These are phyloP conservation scores for Meliscaeva auricollis DNA, from an alignment of 2,888 invertebrate genomes.

Conservation along the genomic window DNA sequence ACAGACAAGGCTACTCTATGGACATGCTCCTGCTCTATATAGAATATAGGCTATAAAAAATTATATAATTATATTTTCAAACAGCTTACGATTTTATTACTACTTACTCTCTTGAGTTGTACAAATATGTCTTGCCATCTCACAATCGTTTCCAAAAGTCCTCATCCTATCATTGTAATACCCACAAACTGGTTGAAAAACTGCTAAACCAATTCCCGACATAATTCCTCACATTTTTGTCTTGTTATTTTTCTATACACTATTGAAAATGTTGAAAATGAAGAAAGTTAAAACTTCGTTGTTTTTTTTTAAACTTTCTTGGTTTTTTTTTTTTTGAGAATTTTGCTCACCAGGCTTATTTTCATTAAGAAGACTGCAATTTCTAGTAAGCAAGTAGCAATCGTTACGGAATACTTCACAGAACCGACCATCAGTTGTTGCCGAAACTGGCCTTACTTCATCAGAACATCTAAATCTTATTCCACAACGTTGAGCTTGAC, in stretches of 20 bases:
- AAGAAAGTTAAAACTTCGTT: not conserved
- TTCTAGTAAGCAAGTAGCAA: slow-evolving; percentile 37
- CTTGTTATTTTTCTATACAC: not conserved
- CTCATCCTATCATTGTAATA: not conserved
- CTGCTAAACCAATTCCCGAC: not conserved
- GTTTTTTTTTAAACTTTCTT: not conserved
- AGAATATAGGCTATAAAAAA: not conserved
- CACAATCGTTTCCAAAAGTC: slow-evolving; percentile 4
- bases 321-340: no score
- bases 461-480: not conserved
- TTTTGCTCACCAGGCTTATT: slow-evolving; percentile 13
- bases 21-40: not conserved
- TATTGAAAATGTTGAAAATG: not conserved
- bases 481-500: not conserved
- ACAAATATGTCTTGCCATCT: slow-evolving; percentile 3
- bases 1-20: not conserved
- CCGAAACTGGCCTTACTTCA: slow-evolving; percentile 47
- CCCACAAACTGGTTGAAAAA: slow-evolving; percentile 1
- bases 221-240: not conserved
- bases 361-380: slow-evolving; percentile 2
- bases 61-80: not conserved
- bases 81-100: not conserved
- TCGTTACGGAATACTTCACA: slow-evolving; percentile 65
- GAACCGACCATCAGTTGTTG: slow-evolving; percentile 54
- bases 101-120: slow-evolving; percentile 22